Evolutionary conservation across 2,113 vertebrate species (phyloP).

Genomic region (Chloroceryle aenea): DNA sequence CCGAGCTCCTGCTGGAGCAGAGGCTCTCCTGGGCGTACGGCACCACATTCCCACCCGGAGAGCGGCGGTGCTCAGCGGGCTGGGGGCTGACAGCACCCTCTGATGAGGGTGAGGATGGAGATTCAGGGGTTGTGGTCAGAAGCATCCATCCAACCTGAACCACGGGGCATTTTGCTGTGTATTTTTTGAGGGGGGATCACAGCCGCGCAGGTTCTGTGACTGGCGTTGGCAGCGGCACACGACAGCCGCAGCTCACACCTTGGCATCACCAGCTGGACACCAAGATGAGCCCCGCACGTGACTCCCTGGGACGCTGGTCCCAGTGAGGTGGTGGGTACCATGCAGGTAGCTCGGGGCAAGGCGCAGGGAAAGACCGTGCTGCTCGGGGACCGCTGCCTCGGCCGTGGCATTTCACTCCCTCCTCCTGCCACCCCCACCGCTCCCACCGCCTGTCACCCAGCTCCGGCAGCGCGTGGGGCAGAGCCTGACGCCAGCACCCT

Average conservation of each 20-base stretch:
- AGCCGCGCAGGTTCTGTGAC: not conserved
- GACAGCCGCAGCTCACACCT: accelerated
- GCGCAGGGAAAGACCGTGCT: accelerated
- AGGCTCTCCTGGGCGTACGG: not conserved
- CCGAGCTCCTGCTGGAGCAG: not conserved
- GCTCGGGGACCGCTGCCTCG: not conserved
- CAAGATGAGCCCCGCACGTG: accelerated
- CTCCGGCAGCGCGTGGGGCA: not conserved
- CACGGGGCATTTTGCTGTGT: not conserved
- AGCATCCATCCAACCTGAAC: not conserved
- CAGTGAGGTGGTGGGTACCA: not conserved
- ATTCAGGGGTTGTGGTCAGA: accelerated
- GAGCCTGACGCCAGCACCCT: slow-evolving; percentile 3
- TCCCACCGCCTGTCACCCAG: not conserved
- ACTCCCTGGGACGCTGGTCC: accelerated
- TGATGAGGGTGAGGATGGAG: not conserved
- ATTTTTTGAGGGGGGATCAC: not conserved
- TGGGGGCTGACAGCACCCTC: not conserved
- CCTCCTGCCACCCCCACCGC: accelerated
- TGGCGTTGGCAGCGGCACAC: accelerated
- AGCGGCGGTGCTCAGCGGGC: accelerated
- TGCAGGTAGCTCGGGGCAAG: accelerated
- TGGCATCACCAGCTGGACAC: not conserved
- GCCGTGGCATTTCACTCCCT: not conserved
- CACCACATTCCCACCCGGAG: not conserved